These are phyloP conservation scores for Macrotis lagotis DNA, from an alignment of 2,113 vertebrate genomes.

Conservation along the genomic window DNA sequence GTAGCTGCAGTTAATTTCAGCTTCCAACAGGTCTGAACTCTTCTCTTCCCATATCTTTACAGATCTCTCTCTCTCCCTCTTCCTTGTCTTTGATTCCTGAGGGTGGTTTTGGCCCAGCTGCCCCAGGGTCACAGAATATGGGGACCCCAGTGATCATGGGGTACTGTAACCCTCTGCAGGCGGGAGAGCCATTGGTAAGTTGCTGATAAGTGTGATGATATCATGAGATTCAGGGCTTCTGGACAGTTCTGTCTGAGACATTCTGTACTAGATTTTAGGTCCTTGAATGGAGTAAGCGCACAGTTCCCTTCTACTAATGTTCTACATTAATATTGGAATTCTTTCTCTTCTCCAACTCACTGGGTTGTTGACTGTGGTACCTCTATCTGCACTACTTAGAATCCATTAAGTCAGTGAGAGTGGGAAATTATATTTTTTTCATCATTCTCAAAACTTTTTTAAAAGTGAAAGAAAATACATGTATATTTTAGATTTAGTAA, in stretches of 20 bases:
- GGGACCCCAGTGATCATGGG: constrained; percentile 67
- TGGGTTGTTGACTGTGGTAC: not conserved
- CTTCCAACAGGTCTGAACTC: constrained; percentile 7
- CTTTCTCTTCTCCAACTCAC: constrained; percentile 2
- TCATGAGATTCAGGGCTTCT: constrained; percentile 3
- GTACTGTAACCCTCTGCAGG: constrained; percentile 54
- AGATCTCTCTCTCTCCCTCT: constrained; percentile 43
- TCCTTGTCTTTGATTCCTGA: constrained; percentile 30
- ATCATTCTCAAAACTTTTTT: constrained; percentile 25
- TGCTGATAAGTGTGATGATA: not conserved
- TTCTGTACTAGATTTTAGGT: constrained; percentile 27
- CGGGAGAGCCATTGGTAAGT: constrained; percentile 82
- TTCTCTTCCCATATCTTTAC: constrained; percentile 18
- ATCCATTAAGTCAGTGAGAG: constrained; percentile 47
- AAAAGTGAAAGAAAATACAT: constrained; percentile 45
- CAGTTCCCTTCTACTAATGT: constrained; percentile 34
- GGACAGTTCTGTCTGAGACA: not conserved
- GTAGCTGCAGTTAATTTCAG: constrained; percentile 14
- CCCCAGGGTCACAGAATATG: constrained; percentile 65
- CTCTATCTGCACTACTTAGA: constrained; percentile 23
- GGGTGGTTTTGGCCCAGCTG: constrained; percentile 40
- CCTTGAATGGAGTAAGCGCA: constrained; percentile 14
- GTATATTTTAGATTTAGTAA: constrained; percentile 21
- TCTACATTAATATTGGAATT: constrained; percentile 25
- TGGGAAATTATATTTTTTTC: constrained; percentile 48